Base-by-base conservation (phyloP, 1,140 invertebrate species). In the Papilio helenus region DNA sequence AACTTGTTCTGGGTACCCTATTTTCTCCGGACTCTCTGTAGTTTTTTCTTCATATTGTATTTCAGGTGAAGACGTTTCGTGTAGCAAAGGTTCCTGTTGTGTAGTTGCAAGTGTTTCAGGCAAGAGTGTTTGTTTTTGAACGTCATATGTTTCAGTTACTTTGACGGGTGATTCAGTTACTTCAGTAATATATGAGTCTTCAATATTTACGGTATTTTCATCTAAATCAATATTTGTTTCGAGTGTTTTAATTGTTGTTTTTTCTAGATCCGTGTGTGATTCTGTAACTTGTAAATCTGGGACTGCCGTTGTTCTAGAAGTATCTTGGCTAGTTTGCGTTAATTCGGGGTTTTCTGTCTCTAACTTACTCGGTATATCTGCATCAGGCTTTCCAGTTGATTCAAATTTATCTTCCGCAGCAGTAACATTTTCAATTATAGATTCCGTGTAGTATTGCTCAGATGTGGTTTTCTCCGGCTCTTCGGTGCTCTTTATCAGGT, bases 151-250 rank as follows among this genome's bases (percentile, higher is more conserved):
- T 49, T 44, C 72, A 16, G 76, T 77, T 14, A 65, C 76, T 23
- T 42, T 42, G 58, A 12, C 55, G 55, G 76, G 44, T 14, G 26
- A 65, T 44, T 77, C 76, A n/a, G 55, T 77, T 61, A 34, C 58
- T 61, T 65, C 10, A 44, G 51, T 65, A 16, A 18, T 9, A 51
- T 39, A n/a, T 23, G 20, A 65, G 16, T 61, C 51, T 65, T 42
- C 58, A 77, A 42, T 77, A 34, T 65, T 77, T 39, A 77, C 12
- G 9, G 58, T 65, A 77, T 77, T 77, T 61, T 77, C 76, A 20
- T 77, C 76, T 16, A 77, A 39, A 77, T 44, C 29, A 58, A 65
- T 44, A 65, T 42, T 39, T 4, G 10, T 23, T 14, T 77, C 76
- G 3, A 34, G n/a, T 61, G 34, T 14, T 65, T 65, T 65, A 9